phyloP scores from a whole-genome alignment of 1,140 invertebrate species.

The Drosophila oshimai region DNA sequence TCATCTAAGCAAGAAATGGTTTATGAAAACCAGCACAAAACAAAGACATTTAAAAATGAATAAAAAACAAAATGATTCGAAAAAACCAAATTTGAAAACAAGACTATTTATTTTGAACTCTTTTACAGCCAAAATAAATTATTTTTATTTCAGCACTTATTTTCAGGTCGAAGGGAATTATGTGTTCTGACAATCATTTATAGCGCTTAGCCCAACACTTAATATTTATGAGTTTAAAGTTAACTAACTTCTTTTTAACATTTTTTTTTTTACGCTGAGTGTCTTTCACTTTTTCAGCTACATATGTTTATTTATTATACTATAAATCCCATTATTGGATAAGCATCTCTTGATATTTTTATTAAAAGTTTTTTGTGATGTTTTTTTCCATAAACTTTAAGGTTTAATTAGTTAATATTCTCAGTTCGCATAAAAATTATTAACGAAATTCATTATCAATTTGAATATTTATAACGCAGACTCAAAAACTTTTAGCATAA shows the following conservation, averaged over 20 bases:
- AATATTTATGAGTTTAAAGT: too few relatives aligned
- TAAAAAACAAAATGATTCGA: slow-evolving; percentile 46
- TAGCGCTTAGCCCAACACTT: too few relatives aligned
- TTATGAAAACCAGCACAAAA: slow-evolving; percentile 50
- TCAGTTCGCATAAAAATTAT: neutral
- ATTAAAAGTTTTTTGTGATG: neutral
- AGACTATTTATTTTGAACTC: neutral
- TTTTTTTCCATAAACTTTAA: neutral
- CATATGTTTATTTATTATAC: neutral
- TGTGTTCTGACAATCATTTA: too few relatives aligned
- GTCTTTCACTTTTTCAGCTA: neutral
- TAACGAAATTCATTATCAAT: slow-evolving; percentile 4
- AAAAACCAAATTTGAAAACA: slow-evolving; percentile 8
- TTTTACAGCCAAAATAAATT: neutral
- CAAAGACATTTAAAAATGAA: slow-evolving; percentile 63
- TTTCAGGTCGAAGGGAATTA: too few relatives aligned
- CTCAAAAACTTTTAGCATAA: slow-evolving; percentile 12
- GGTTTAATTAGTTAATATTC: neutral
- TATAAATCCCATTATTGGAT: slow-evolving; percentile 6
- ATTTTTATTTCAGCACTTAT: too few relatives aligned
- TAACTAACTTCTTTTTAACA: neutral
- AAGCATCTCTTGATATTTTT: slow-evolving; percentile 11
- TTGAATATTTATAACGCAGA: slow-evolving; percentile 23
- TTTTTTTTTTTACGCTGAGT: too few relatives aligned
- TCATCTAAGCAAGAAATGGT: slow-evolving; percentile 54